These are phyloP conservation scores for Casuarius casuarius DNA, from an alignment of 2,113 vertebrate species.

Conservation along the genomic window DNA sequence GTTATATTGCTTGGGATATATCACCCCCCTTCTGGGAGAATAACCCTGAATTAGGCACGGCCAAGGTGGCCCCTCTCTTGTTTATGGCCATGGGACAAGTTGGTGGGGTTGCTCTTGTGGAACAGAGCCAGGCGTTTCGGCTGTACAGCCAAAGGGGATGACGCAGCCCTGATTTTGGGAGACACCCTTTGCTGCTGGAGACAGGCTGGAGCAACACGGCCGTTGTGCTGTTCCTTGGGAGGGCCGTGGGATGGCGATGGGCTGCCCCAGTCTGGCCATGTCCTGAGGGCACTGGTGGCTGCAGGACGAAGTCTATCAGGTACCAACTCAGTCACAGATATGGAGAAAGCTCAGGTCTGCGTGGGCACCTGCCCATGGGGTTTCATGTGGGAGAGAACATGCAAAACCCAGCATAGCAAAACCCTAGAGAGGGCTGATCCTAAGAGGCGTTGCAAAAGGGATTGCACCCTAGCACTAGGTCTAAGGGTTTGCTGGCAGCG, in stretches of 20 bases:
- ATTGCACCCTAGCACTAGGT: background rate
- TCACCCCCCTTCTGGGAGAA: background rate
- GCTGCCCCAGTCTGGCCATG: background rate
- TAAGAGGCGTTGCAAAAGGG: background rate
- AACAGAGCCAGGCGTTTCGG: background rate
- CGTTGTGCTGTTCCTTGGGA: background rate
- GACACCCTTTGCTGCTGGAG: background rate
- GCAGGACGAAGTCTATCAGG: background rate
- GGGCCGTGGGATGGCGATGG: background rate
- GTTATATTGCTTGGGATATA: background rate
- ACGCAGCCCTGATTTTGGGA: background rate
- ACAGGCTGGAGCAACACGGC: background rate
- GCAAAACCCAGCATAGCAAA: background rate
- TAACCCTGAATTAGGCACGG: background rate
- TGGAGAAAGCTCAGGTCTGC: background rate
- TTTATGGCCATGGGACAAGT: background rate
- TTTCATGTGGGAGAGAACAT: background rate
- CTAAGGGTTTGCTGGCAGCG: background rate
- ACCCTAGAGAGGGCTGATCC: background rate
- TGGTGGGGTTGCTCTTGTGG: background rate
- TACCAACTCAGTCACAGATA: background rate
- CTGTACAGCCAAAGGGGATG: background rate
- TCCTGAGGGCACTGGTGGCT: background rate
- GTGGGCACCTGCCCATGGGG: accelerated
- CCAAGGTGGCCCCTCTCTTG: background rate